phyloP scores from a whole-genome alignment of 2,888 invertebrate species.

The Chrysodeixis includens region DNA sequence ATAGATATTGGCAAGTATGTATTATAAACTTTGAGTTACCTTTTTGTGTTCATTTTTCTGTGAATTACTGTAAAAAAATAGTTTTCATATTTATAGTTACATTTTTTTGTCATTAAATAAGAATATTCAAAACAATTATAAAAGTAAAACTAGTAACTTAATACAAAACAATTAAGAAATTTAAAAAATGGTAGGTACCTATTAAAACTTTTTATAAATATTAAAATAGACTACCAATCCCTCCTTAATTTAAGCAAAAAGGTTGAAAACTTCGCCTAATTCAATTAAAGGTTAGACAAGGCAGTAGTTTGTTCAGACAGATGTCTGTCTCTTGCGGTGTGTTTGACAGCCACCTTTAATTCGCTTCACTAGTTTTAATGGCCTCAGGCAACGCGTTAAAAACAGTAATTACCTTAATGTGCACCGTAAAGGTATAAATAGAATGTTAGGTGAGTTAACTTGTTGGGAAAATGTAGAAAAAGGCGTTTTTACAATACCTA shows the following conservation, averaged over 20 bases:
- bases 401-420: background rate
- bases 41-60: no score
- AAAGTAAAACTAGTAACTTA: background rate
- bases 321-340: slow-evolving; percentile 7
- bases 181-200: background rate
- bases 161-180: background rate
- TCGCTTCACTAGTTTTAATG: background rate
- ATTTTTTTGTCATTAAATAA: no score
- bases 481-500: no score
- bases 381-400: background rate
- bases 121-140: background rate
- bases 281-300: slow-evolving; percentile 25
- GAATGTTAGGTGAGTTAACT: background rate
- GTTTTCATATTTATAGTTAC: no score
- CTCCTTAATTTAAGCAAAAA: slow-evolving; percentile 29
- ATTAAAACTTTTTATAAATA: background rate
- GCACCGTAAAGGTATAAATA: background rate
- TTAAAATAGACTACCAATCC: slow-evolving; percentile 8
- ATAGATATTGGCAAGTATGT: no score
- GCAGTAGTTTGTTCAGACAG: slow-evolving; percentile 19
- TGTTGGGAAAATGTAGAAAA: no score
- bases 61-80: no score
- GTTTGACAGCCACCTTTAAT: slow-evolving; percentile 3
- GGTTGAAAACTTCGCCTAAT: slow-evolving; percentile 25
- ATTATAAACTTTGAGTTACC: no score